Evolutionary conservation across 64 coral and sea anemone species (phyloP).

Genomic region (Dendrophyllia cribrosa): DNA sequence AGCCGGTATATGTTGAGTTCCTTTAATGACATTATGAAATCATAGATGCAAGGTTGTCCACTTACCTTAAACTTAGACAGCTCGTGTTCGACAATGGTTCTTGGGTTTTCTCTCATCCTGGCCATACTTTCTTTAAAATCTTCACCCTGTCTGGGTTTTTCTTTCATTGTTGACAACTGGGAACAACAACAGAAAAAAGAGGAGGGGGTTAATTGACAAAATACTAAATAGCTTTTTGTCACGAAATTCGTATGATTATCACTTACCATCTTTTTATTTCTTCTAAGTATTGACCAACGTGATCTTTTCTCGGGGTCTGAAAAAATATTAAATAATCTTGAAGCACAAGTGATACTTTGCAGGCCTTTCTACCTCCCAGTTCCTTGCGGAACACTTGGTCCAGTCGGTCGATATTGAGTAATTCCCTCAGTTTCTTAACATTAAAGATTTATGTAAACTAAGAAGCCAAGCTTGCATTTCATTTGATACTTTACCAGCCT

Average conservation of each 20-base stretch:
- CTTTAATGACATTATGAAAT: not conserved
- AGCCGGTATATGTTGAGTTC: too few relatives aligned
- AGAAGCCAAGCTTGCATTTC: too few relatives aligned
- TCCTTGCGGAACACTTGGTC: too few relatives aligned
- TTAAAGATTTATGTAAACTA: too few relatives aligned
- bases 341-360: too few relatives aligned
- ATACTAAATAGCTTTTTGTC: not conserved
- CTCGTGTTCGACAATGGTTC: conserved; percentile 59
- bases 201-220: not conserved
- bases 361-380: too few relatives aligned
- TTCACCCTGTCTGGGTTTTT: conserved; percentile 57
- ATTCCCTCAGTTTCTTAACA: too few relatives aligned
- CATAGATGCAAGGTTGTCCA: not conserved
- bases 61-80: conserved; percentile 86
- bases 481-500: too few relatives aligned
- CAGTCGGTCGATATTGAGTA: too few relatives aligned
- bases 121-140: conserved; percentile 86
- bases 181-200: not conserved
- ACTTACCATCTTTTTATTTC: conserved; percentile 92
- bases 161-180: conserved; percentile 3
- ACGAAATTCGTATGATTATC: not conserved
- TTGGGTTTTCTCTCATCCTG: conserved; percentile 74
- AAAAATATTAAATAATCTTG: not conserved
- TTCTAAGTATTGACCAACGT: conserved; percentile 86
- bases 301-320: conserved; percentile 88